Evolutionary conservation across 2,113 vertebrate genomes (phyloP).

Genomic region (Halcyon malimbica): DNA sequence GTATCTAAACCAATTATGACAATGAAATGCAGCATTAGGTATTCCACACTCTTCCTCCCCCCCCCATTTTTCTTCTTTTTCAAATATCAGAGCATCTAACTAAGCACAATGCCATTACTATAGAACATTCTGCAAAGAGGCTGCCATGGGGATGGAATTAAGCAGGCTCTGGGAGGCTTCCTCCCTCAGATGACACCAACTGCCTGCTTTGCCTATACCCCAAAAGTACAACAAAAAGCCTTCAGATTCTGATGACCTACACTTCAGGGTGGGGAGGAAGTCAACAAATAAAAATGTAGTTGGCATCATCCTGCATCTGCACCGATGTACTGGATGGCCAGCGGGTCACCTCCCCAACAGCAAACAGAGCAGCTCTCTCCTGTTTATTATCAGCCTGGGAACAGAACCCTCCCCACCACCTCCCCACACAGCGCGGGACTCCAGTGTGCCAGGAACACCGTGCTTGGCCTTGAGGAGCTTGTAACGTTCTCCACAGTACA

Average conservation of each 20-base stretch:
- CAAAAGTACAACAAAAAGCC: neutral
- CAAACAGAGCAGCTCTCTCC: no score
- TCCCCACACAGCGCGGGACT: rapidly evolving
- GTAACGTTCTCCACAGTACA: rapidly evolving
- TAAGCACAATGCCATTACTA: neutral
- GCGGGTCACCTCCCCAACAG: rapidly evolving
- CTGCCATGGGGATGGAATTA: neutral
- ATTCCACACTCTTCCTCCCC: neutral
- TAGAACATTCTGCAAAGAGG: neutral
- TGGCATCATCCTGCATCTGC: neutral
- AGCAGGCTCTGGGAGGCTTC: neutral
- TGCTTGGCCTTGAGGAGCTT: rapidly evolving
- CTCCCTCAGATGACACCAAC: neutral
- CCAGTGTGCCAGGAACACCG: rapidly evolving
- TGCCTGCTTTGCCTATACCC: neutral
- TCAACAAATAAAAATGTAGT: rapidly evolving
- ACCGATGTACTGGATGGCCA: rapidly evolving
- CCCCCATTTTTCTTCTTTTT: neutral
- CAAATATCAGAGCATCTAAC: neutral
- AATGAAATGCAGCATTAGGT: neutral
- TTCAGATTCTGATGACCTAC: neutral
- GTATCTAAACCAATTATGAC: neutral
- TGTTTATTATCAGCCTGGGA: rapidly evolving
- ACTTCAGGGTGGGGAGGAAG: neutral
- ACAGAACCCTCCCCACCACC: neutral